A percentile compares a stretch with the other conserved stretches of the same genome.
Evolutionary conservation across 2,797 vertebrate genomes (phyloP).

Genomic region (Mormyrus proboscirostris): DNA sequence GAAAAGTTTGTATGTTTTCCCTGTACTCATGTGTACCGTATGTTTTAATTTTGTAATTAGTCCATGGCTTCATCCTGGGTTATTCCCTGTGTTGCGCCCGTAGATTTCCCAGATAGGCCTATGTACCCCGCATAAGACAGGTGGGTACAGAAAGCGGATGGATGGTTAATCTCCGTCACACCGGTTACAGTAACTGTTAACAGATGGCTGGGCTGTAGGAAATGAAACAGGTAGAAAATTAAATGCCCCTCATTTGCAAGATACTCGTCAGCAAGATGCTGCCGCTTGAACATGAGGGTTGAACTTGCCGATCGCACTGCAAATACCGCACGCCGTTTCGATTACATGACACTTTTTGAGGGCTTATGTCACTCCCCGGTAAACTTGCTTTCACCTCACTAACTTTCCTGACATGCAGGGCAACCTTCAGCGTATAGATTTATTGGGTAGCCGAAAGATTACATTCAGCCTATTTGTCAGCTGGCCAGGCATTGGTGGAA

Average conservation of each 20-base stretch:
- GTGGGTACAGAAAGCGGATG: background rate
- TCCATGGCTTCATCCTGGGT: background rate
- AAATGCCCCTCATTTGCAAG: background rate
- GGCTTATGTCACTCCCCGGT: constrained; percentile 24
- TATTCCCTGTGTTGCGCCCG: background rate
- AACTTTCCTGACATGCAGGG: constrained; percentile 66
- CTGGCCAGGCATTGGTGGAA: constrained; percentile 59
- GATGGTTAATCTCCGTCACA: background rate
- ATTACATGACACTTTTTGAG: background rate
- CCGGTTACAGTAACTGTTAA: background rate
- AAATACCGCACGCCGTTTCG: background rate
- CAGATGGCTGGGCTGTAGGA: background rate
- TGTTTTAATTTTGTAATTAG: background rate
- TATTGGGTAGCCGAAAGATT: constrained; percentile 58
- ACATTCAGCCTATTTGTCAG: constrained; percentile 69
- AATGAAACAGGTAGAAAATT: background rate
- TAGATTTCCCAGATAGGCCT: background rate
- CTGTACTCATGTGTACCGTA: background rate
- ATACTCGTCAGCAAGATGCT: background rate
- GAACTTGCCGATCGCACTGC: background rate
- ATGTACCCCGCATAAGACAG: background rate
- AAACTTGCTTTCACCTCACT: constrained; percentile 43
- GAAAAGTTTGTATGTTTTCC: background rate
- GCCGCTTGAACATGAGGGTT: background rate
- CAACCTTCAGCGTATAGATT: constrained; percentile 62